Evolutionary conservation across 64 coral and sea anemone species (phyloP).

Genomic region (Trachythela sp.): DNA sequence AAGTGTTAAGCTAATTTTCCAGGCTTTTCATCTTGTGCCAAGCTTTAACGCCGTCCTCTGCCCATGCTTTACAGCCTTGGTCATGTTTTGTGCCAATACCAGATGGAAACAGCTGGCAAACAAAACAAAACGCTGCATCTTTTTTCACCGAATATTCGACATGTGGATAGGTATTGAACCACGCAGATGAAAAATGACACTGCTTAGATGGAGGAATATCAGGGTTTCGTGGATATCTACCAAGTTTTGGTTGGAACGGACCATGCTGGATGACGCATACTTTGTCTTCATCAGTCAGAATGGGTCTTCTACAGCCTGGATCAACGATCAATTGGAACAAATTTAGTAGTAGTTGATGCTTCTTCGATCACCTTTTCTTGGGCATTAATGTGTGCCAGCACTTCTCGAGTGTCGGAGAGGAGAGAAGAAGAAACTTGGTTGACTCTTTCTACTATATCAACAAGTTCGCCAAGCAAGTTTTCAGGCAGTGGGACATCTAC

Average conservation of each 20-base stretch:
- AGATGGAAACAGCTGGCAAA: constrained; percentile 19
- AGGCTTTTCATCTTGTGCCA: constrained; percentile 1
- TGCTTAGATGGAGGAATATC: neutral
- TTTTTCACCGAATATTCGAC: neutral
- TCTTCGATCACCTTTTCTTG: neutral
- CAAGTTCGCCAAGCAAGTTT: neutral
- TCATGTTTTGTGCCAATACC: constrained; percentile 18
- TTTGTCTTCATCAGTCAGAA: constrained; percentile 7
- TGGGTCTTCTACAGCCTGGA: constrained; percentile 13
- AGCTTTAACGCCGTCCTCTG: neutral
- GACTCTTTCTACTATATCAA: constrained; percentile 9
- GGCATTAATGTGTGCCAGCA: neutral
- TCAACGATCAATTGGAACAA: neutral
- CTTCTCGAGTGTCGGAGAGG: neutral
- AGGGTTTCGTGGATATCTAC: neutral
- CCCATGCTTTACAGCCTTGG: constrained; percentile 18
- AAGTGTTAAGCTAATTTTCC: constrained; percentile 1
- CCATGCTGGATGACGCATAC: neutral
- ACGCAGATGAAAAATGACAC: neutral
- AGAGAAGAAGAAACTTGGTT: neutral
- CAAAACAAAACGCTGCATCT: constrained; percentile 15
- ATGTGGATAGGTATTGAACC: neutral
- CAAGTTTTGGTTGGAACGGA: neutral
- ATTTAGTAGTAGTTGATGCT: neutral
- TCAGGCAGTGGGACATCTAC: neutral